Evolutionary conservation across 1,140 invertebrate genomes (phyloP).

Genomic region (Protaetia brevitarsis): DNA sequence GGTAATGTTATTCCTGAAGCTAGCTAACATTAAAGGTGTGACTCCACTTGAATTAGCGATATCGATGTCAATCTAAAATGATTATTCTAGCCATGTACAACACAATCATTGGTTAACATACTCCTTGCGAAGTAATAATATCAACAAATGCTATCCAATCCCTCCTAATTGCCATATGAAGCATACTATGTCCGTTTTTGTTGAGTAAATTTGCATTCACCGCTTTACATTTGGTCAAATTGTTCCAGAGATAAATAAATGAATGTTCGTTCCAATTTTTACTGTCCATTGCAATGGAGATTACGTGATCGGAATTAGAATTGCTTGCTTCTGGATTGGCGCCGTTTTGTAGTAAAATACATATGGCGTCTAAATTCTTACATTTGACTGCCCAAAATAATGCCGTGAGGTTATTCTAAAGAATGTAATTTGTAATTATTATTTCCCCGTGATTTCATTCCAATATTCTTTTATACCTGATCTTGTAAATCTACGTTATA

Average conservation of each 20-base stretch:
- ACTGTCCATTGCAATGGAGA: constrained; percentile 44
- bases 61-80: constrained; percentile 39
- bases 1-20: constrained; percentile 38
- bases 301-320: constrained; percentile 43
- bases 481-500: constrained; percentile 36
- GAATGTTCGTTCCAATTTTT: constrained; percentile 44
- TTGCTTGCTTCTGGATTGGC: constrained; percentile 42
- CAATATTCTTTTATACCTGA: constrained; percentile 28
- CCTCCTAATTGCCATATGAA: constrained; percentile 44
- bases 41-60: constrained; percentile 41
- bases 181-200: constrained; percentile 42
- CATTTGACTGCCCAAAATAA: constrained; percentile 46
- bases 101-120: constrained; percentile 11
- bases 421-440: not conserved
- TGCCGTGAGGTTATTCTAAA: constrained; percentile 42
- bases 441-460: not conserved
- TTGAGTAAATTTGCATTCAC: constrained; percentile 43
- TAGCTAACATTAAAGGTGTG: constrained; percentile 45
- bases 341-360: constrained; percentile 41
- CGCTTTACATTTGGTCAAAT: constrained; percentile 26
- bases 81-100: not conserved
- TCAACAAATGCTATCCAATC: constrained; percentile 44
- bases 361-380: constrained; percentile 45
- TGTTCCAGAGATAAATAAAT: constrained; percentile 45
- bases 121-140: constrained; percentile 33